Evolutionary conservation across 2,888 invertebrate species (phyloP).

Genomic region (Rhagonycha lutea): DNA sequence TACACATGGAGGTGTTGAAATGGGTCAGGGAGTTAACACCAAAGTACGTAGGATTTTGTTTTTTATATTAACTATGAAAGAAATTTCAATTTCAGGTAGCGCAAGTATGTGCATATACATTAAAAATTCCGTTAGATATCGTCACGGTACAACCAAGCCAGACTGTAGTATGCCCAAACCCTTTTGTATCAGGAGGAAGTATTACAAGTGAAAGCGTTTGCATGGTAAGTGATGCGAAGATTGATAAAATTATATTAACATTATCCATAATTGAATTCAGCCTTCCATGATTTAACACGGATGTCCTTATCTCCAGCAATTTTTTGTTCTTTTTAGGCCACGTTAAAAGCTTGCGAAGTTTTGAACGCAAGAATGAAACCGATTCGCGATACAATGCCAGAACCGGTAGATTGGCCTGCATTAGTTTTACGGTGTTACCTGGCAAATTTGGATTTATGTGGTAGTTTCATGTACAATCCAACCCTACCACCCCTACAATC

Average conservation of each 20-base stretch:
- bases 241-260: too few relatives aligned
- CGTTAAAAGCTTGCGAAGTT: conserved; percentile 65
- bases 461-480: conserved; percentile 59
- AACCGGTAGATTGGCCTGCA: conserved; percentile 61
- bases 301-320: too few relatives aligned
- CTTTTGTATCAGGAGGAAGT: not conserved
- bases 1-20: not conserved
- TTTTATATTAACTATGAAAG: not conserved
- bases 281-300: too few relatives aligned
- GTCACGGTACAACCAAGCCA: not conserved
- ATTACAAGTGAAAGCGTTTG: not conserved
- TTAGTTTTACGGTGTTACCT: conserved; percentile 59
- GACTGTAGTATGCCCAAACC: not conserved
- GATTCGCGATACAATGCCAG: conserved; percentile 58
- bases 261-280: too few relatives aligned
- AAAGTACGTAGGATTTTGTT: not conserved
- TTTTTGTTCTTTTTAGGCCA: not conserved
- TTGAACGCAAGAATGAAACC: conserved; percentile 64
- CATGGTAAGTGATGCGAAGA: not conserved
- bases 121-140: not conserved
- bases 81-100: not conserved
- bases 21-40: not conserved
- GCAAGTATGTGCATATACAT: not conserved
- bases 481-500: not conserved
- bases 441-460: conserved; percentile 63